Evolutionary conservation across 2,888 invertebrate genomes (phyloP).

Genomic region (Danaus chrysippus): DNA sequence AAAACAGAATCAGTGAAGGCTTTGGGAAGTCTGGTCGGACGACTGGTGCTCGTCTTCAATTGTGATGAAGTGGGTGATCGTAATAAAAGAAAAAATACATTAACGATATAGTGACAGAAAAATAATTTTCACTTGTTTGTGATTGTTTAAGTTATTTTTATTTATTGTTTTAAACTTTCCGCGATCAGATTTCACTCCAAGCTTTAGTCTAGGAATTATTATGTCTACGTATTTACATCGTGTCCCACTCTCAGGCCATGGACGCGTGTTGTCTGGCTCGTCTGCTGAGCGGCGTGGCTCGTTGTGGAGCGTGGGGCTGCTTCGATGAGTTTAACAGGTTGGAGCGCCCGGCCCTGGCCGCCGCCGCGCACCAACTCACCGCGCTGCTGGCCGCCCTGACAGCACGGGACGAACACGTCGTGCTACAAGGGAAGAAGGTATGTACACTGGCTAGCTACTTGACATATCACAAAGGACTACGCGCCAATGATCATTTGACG

Average conservation of each 20-base stretch:
- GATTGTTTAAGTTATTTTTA: no score
- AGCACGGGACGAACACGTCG: constrained; percentile 32
- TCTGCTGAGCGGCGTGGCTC: constrained; percentile 94
- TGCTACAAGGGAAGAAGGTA: constrained; percentile 66
- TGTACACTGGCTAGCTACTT: neutral
- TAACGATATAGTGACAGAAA: no score
- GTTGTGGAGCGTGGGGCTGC: constrained; percentile 98
- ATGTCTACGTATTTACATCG: neutral
- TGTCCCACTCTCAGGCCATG: constrained; percentile 82
- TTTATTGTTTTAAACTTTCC: no score
- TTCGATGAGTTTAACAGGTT: constrained; percentile 99
- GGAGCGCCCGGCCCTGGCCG: constrained; percentile 95
- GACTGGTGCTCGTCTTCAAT: constrained; percentile 97
- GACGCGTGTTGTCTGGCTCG: constrained; percentile 97
- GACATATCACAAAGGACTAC: neutral
- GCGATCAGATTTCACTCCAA: no score
- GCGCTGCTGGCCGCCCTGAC: constrained; percentile 89
- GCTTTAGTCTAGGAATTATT: no score
- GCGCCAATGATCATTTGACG: neutral
- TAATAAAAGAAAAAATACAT: no score
- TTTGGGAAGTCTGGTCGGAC: constrained; percentile 91
- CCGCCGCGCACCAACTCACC: constrained; percentile 96
- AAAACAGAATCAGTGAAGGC: constrained; percentile 99
- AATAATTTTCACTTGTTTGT: no score
- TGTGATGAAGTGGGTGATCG: constrained; percentile 89